phyloP scores from a whole-genome alignment of 2,888 invertebrate genomes.

The Microctonus hyperodae region DNA sequence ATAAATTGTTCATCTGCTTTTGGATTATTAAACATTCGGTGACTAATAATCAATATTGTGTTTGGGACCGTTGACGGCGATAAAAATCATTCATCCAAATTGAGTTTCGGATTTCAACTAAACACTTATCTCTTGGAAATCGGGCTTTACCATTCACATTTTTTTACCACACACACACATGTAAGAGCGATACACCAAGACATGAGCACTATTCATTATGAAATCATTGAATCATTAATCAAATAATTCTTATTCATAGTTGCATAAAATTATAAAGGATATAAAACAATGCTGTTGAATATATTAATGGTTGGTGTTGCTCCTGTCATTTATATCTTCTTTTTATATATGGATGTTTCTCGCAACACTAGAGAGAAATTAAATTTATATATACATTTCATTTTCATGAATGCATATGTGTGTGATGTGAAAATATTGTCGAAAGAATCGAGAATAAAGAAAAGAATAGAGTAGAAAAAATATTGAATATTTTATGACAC shows the following conservation, averaged over 20 bases:
- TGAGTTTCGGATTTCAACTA: neutral
- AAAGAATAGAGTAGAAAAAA: neutral
- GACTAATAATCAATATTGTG: neutral
- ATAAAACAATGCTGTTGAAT: constrained; percentile 4
- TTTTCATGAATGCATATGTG: neutral
- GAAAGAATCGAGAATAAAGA: neutral
- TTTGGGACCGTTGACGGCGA: neutral
- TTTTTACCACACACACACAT: neutral
- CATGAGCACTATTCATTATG: neutral
- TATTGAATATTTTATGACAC: neutral
- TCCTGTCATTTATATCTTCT: neutral
- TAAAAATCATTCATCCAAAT: neutral
- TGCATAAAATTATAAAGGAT: constrained; percentile 1
- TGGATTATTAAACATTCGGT: neutral
- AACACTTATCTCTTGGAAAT: neutral
- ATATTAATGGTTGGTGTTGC: neutral
- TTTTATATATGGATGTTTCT: too few species aligned
- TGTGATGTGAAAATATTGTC: neutral
- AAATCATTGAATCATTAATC: constrained; percentile 2
- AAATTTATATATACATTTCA: neutral
- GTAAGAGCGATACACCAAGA: neutral
- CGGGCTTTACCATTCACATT: neutral
- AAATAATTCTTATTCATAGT: constrained; percentile 4
- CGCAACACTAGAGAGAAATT: neutral
- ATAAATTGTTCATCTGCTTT: neutral